Evolutionary conservation across 2,113 vertebrate species (phyloP), one percentile per base, ranked within the genome.

Genomic region (Haemorhous mexicanus): DNA sequence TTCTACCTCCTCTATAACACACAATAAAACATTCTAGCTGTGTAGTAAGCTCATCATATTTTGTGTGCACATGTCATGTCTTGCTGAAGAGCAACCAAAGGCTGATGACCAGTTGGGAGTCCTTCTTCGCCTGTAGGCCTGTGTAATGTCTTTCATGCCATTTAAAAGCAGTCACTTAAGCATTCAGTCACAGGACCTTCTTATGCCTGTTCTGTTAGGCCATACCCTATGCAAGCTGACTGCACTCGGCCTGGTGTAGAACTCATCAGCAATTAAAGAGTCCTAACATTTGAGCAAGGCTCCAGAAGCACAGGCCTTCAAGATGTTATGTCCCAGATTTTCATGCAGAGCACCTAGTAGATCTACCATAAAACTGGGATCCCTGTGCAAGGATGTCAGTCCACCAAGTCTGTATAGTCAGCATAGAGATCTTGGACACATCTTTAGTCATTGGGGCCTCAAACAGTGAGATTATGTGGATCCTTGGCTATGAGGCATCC

Each of bases 201-300:
- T 62, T 58, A 49, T 27, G 20, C 10, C 44, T 91, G 92, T 87
- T 52, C n/a, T 79, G 10, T 52, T 73, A 55, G 43, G 23, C 19
- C 0, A 0, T 41, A 62, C 2, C 9, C 4, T 5, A 26, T 6
- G 4, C 37, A 67, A 53, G 13, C 13, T 83, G 55, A 22, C 23
- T 58, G 43, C 19, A 30, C 35, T 80, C 23, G 47, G 14, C 14
- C n/a, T 74, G 23, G 10, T 74, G 39, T 59, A 47, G 19, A 84
- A 90, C 59, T 68, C 4, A 20, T 52, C 44, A 68, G 7, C 23
- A 85, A 61, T 73, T 64, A 61, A 55, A 67, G 39, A 44, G 58
- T 53, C 10, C 19, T 49, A 79, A n/a, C 14, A 32, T 39, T n/a
- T 46, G 73, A 53, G 15, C 13, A 69, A 37, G 22, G 10, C 13